Evolutionary conservation across 1,140 invertebrate genomes (phyloP).

Genomic region (Ridgeia piscesae): DNA sequence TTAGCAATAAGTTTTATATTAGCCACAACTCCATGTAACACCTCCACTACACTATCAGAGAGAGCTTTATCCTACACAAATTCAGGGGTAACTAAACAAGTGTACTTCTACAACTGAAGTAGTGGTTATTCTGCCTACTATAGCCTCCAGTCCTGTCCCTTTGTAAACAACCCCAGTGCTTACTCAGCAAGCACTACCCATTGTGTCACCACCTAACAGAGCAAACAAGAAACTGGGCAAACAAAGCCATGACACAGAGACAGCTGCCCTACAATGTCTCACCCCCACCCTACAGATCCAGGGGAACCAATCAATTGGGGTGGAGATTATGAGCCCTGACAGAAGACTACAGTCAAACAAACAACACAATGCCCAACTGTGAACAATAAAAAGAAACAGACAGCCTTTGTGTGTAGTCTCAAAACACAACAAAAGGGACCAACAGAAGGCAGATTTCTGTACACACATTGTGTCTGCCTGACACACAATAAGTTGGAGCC

Average conservation of each 20-base stretch:
- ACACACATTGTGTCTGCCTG: neutral
- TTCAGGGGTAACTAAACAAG: no score
- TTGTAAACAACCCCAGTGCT: no score
- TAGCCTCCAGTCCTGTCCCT: no score
- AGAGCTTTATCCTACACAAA: no score
- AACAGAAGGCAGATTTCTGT: neutral
- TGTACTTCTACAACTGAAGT: no score
- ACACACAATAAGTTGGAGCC: neutral
- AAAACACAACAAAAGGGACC: neutral
- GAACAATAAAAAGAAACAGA: conserved; percentile 1
- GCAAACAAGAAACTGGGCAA: neutral
- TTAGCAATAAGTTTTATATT: no score
- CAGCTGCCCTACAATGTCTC: neutral
- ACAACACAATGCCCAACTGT: neutral
- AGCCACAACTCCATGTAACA: no score
- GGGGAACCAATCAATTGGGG: neutral
- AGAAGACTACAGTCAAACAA: neutral
- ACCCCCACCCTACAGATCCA: neutral
- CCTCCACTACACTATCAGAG: no score
- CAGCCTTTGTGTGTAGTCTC: neutral
- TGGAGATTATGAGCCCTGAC: neutral
- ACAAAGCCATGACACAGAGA: neutral
- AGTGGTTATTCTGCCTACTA: no score
- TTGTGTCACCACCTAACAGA: no score
- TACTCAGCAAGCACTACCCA: no score